A percentile compares a stretch with the other conserved stretches of the same genome.
Conservation (phyloP, 2,797 vertebrate species). For the Myripristis murdjan region DNA sequence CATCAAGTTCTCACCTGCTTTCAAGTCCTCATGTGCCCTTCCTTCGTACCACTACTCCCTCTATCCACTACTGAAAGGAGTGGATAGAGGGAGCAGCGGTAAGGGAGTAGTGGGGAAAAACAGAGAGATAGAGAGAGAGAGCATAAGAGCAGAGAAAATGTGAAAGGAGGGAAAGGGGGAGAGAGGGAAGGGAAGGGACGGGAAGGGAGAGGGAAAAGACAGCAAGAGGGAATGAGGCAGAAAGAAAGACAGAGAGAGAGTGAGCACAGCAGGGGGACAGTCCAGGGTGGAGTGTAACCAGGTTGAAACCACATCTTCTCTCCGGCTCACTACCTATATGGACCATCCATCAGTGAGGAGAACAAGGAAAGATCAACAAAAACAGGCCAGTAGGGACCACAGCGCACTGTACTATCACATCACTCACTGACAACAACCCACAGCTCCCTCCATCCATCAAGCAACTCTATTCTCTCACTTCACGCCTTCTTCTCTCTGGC, state of each 20-base stretch:
- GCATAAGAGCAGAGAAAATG: neutral
- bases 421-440: conserved; percentile 71
- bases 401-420: conserved; percentile 57
- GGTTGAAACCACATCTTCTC: conserved; percentile 70
- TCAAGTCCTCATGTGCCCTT: conserved; percentile 22
- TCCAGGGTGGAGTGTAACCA: conserved; percentile 53
- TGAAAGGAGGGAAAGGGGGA: neutral
- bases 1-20: conserved; percentile 33
- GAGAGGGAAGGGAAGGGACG: conserved; percentile 14
- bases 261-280: conserved; percentile 51
- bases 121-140: neutral
- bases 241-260: conserved; percentile 40
- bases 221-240: too few species aligned
- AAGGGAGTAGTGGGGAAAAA: neutral
- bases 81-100: conserved; percentile 1
- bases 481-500: conserved; percentile 57
- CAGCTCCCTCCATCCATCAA: conserved; percentile 69
- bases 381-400: conserved; percentile 67
- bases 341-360: conserved; percentile 77
- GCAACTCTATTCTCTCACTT: conserved; percentile 64
- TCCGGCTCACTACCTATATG: conserved; percentile 71
- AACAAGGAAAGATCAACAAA: conserved; percentile 79
- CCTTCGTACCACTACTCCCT: neutral
- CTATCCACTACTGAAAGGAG: too few species aligned
- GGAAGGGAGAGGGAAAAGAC: too few species aligned